Evolutionary conservation across 2,797 vertebrate species (phyloP), one percentile per base, ranked within the genome.

Genomic region (Oryzias dopingdopingensis): DNA sequence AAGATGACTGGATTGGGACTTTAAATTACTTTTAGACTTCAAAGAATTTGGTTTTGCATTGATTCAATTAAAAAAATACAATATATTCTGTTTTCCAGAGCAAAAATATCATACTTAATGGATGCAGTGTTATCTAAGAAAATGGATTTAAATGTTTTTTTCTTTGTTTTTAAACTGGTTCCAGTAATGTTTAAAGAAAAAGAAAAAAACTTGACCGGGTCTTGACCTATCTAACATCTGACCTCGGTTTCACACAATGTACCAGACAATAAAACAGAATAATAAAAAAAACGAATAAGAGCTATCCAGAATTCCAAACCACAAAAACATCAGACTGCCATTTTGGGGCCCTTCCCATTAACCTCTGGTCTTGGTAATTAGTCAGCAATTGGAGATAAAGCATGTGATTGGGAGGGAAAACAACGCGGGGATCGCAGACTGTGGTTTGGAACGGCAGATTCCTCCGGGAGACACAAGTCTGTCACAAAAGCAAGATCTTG

Each of bases 361-460:
- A 78, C 78, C 80, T 72, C 76, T 71, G 78, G 81, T 82, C 85
- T 86, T 80, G 87, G 84, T 90, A 89, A 92, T 91, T 92, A 92
- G 90, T 91, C 88, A 88, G 88, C 86, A 74, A 83, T 86, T 85
- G 83, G 71, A 85, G 83, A 88, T 86, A 88, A 87, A 88, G 83
- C 62, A 54, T 86, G 85, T 88, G 87, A 91, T 86, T 88, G 85
- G 78, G 81, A 88, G 83, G 84, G 81, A 87, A 88, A 84, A 84
- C 85, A 84, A 83, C 71, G 67, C 64, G 75, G 77, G 79, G 85
- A 88, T 88, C 54, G 86, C 88, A 89, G 91, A 90, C 88, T 91
- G 91, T 61, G 89, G 88, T 91, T 90, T 88, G 84, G 82, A 88
- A 81, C 65, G 76, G 79, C 81, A 81, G 82, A 92, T 90, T 90